Base-by-base conservation (phyloP, 1,140 invertebrate species). In the Papilio dardanus region DNA sequence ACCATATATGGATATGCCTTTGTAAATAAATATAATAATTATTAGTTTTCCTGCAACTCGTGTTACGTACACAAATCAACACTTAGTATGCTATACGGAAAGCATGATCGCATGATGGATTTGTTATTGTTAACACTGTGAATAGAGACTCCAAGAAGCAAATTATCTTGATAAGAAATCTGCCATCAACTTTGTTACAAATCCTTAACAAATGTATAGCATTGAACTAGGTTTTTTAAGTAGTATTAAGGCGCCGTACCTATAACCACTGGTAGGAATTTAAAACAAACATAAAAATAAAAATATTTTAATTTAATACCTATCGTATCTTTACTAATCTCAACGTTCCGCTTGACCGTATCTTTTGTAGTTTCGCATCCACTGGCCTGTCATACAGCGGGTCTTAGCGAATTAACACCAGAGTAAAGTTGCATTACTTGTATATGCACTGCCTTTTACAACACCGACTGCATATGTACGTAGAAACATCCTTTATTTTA, bases 401-500 rank as follows among this genome's bases (percentile, higher is more conserved):
- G 82, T 82, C 83, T 87, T 77, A 80, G 86, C 85, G 86, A 90
- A 90, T 88, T 90, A 88, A 90, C 88, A 86, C 85, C 75, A 78
- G 79, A 81, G 80, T 83, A 80, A 78, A 84, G 81, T 84, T 83
- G 82, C 82, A 79, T 81, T 80, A 79, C 71, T 73, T 73, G 71
- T 12, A 69, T 50, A 35, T 73, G 71, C 78, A 81, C 46, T 69
- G 66, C 76, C 75, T 79, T 83, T 85, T 85, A 77, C 80, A 76
- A 79, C 77, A 74, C 81, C 80, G 79, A 78, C 76, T 73, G 19
- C 31, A 19, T 40, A 24, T 40, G n/a, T 1, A 62, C 21, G 35
- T 12, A 37, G 35, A 33, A 42, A 71, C 40, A 33, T 37, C n/a
- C 19, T 21, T 68, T 68, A 50, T 71, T 37, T 33, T 30, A 50